Conservation (phyloP, 2,888 invertebrate genomes). For the Corbicula japonica region DNA sequence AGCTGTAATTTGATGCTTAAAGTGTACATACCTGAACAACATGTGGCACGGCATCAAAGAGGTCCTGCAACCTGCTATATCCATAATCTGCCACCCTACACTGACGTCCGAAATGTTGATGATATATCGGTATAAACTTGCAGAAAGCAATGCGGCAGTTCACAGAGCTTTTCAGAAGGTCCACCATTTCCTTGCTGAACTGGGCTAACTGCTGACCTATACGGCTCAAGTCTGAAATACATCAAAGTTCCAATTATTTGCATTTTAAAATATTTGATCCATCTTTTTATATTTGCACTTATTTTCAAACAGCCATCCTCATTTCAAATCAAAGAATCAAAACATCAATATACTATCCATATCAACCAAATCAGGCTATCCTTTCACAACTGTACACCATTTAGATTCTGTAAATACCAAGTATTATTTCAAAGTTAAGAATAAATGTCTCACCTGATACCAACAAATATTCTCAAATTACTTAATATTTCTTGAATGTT, state of each 20-base stretch:
- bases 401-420: too few relatives aligned
- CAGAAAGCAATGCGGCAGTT: constrained; percentile 95
- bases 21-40: constrained; percentile 89
- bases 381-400: too few relatives aligned
- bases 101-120: constrained; percentile 97
- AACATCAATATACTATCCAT: too few relatives aligned
- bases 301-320: not conserved
- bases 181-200: constrained; percentile 95
- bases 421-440: too few relatives aligned
- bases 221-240: constrained; percentile 57
- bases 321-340: not conserved
- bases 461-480: too few relatives aligned
- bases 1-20: too few relatives aligned
- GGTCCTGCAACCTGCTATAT: constrained; percentile 95
- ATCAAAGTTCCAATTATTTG: not conserved
- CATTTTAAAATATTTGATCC: not conserved
- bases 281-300: not conserved
- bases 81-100: constrained; percentile 97
- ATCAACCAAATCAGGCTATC: too few relatives aligned
- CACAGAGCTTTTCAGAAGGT: constrained; percentile 94
- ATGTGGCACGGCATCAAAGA: constrained; percentile 95
- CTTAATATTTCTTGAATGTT: too few relatives aligned
- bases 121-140: constrained; percentile 97
- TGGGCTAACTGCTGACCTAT: constrained; percentile 90
- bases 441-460: too few relatives aligned